phyloP scores from a whole-genome alignment of 2,888 invertebrate species.

The Agrilus cyanescens region DNA sequence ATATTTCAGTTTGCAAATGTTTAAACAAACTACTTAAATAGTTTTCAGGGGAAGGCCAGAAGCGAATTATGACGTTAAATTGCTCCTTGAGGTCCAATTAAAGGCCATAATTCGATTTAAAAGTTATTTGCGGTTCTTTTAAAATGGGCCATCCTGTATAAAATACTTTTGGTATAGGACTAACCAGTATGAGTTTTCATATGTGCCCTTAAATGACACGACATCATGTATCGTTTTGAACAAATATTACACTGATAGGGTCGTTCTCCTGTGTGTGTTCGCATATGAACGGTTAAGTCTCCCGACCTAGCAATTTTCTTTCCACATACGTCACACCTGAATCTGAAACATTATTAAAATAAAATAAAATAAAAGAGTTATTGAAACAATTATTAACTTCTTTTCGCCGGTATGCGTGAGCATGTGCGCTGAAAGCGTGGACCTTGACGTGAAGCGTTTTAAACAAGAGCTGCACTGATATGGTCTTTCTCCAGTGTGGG shows the following conservation, averaged over 20 bases:
- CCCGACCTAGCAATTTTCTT: constrained; percentile 26
- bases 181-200: constrained; percentile 28
- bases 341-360: constrained; percentile 17
- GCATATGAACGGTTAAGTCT: constrained; percentile 26
- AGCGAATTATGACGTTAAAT: no score
- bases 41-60: no score
- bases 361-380: neutral
- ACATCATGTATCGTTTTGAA: constrained; percentile 26
- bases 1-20: no score
- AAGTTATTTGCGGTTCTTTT: neutral
- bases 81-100: no score
- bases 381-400: constrained; percentile 11
- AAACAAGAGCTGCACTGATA: constrained; percentile 23
- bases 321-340: constrained; percentile 24
- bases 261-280: constrained; percentile 26
- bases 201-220: constrained; percentile 26
- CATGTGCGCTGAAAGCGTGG: constrained; percentile 20
- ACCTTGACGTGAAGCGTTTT: constrained; percentile 23
- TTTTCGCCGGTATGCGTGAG: constrained; percentile 22
- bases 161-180: neutral
- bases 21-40: no score
- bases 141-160: no score
- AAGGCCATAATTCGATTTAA: no score
- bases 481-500: constrained; percentile 28
- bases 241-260: constrained; percentile 26